Evolutionary conservation across 2,113 vertebrate species (phyloP).

Genomic region (Gobio gobio): DNA sequence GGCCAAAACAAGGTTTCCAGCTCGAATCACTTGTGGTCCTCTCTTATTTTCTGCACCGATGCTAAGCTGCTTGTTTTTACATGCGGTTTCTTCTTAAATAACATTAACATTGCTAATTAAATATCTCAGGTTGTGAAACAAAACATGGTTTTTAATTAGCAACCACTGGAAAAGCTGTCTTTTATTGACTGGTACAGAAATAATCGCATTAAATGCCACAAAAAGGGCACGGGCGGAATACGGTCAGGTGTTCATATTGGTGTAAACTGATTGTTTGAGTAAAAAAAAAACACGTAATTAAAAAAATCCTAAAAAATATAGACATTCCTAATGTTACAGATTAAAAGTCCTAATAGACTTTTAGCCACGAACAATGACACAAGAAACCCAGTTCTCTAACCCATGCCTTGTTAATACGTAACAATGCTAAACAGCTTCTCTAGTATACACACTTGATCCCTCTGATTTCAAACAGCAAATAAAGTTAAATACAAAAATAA

Average conservation of each 20-base stretch:
- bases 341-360: background rate
- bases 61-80: background rate
- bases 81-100: slow-evolving; percentile 3
- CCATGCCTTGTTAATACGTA: slow-evolving; percentile 49
- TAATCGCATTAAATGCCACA: background rate
- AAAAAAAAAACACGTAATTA: background rate
- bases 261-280: background rate
- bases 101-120: slow-evolving; percentile 22
- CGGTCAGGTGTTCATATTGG: background rate
- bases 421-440: slow-evolving; percentile 46
- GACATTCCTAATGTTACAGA: background rate
- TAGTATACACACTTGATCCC: slow-evolving; percentile 61
- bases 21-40: background rate
- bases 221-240: background rate
- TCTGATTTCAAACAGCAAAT: slow-evolving; percentile 59
- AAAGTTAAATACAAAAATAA: slow-evolving; percentile 61
- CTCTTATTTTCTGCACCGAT: background rate
- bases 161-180: slow-evolving; percentile 9
- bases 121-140: slow-evolving; percentile 3
- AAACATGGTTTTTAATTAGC: background rate
- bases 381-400: slow-evolving; percentile 19
- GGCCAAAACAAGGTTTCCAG: background rate
- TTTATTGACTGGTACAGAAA: slow-evolving; percentile 18
- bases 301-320: background rate
- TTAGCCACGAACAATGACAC: background rate